Evolutionary conservation across 2,888 invertebrate species (phyloP).

Genomic region (Tetranychus truncatus): DNA sequence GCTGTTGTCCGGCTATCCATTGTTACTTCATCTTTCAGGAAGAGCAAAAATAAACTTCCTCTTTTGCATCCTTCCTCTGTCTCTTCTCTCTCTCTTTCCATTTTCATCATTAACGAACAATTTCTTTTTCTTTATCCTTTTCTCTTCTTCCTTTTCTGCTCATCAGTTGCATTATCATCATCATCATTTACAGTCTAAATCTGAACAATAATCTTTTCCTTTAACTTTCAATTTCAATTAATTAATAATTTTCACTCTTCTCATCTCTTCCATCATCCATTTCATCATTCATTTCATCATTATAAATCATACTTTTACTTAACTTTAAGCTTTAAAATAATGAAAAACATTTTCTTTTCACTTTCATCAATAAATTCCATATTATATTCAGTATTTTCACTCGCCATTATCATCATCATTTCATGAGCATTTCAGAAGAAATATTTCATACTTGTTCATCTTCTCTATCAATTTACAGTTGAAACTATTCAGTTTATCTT

Average conservation of each 20-base stretch:
- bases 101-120: neutral
- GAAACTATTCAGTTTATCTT: no score
- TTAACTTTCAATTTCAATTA: neutral
- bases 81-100: neutral
- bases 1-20: neutral
- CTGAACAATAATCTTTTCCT: neutral
- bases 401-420: no score
- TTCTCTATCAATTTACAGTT: no score
- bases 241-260: neutral
- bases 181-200: neutral
- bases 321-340: no score
- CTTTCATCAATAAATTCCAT: no score
- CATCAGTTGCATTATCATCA: neutral
- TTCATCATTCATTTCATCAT: no score
- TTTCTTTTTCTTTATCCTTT: neutral
- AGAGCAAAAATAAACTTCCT: slow-evolving; percentile 1
- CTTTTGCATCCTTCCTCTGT: neutral
- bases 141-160: neutral
- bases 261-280: no score
- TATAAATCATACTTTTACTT: no score
- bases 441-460: no score
- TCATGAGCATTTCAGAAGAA: no score
- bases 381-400: no score
- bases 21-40: neutral
- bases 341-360: no score